These are phyloP conservation scores for Microctenopoma lineatum DNA, from an alignment of 2,797 vertebrate genomes.

Conservation along the genomic window DNA sequence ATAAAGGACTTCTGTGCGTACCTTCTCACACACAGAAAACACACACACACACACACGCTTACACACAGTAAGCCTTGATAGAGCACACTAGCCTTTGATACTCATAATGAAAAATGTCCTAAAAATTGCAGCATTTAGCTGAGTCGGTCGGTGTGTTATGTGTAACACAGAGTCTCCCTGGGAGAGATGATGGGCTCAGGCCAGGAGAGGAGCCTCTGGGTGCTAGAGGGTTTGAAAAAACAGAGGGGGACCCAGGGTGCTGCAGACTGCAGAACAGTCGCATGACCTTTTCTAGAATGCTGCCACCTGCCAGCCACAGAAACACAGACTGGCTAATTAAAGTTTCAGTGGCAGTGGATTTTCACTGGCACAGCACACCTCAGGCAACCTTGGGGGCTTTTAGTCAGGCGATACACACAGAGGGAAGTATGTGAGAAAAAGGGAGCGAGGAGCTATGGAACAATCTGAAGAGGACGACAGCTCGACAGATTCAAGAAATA, in stretches of 20 bases:
- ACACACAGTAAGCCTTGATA: background rate
- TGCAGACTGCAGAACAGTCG: slow-evolving; percentile 62
- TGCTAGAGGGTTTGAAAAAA: slow-evolving; percentile 49
- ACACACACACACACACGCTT: background rate
- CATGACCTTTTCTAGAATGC: slow-evolving; percentile 79
- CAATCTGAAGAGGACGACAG: slow-evolving; percentile 59
- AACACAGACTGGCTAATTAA: slow-evolving; percentile 80
- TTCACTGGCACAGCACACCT: slow-evolving; percentile 77
- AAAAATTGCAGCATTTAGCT: slow-evolving; percentile 30
- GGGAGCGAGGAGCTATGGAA: slow-evolving; percentile 16
- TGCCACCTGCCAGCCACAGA: slow-evolving; percentile 72
- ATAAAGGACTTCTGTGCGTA: background rate
- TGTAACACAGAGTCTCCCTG: slow-evolving; percentile 42
- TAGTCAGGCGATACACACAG: slow-evolving; percentile 60
- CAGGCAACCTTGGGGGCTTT: slow-evolving; percentile 74
- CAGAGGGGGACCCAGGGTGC: slow-evolving; percentile 60
- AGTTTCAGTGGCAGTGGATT: slow-evolving; percentile 80
- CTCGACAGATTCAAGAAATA: slow-evolving; percentile 39
- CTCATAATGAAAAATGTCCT: slow-evolving; percentile 33
- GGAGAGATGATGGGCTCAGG: slow-evolving; percentile 33
- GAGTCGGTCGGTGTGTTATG: slow-evolving; percentile 23
- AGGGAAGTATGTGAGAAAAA: slow-evolving; percentile 44
- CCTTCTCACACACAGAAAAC: background rate
- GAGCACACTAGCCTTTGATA: slow-evolving; percentile 5
- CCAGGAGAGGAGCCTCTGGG: slow-evolving; percentile 35